phyloP scores from a whole-genome alignment of 2,888 invertebrate genomes.

The Melanostoma mellinum region DNA sequence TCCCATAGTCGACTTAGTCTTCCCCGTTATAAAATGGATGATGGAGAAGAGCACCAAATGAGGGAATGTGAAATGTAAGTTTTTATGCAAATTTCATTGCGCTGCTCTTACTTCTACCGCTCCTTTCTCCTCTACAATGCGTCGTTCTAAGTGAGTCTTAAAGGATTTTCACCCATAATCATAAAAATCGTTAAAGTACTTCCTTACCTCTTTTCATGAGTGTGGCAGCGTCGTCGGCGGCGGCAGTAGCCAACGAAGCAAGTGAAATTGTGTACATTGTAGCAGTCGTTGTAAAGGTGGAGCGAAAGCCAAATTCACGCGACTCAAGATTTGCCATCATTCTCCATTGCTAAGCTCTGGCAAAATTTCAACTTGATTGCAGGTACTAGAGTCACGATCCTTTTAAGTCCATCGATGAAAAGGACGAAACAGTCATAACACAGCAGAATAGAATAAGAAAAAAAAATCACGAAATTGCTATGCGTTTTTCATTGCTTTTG shows the following conservation, averaged over 20 bases:
- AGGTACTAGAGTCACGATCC: slow-evolving; percentile 47
- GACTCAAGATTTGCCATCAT: slow-evolving; percentile 52
- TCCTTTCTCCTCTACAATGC: neutral
- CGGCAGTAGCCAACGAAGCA: neutral
- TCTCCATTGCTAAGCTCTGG: slow-evolving; percentile 23
- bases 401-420: slow-evolving; percentile 45
- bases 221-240: neutral
- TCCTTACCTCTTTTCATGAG: slow-evolving; percentile 47
- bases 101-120: neutral
- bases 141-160: slow-evolving; percentile 46
- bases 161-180: slow-evolving; percentile 62
- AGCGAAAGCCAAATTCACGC: slow-evolving; percentile 54
- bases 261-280: neutral
- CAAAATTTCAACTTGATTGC: slow-evolving; percentile 47
- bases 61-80: slow-evolving; percentile 49
- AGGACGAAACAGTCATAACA: slow-evolving; percentile 51
- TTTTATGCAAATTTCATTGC: slow-evolving; percentile 67
- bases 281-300: slow-evolving; percentile 7
- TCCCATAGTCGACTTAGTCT: neutral
- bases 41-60: slow-evolving; percentile 4
- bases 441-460: slow-evolving; percentile 22
- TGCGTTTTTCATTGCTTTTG: slow-evolving; percentile 36
- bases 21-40: neutral
- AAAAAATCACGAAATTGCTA: slow-evolving; percentile 19
- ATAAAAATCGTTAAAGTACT: slow-evolving; percentile 66